A percentile compares a stretch with the other conserved stretches of the same genome.
Evolutionary conservation across 2,888 invertebrate species (phyloP).

Genomic region (Hylaea fasciaria): DNA sequence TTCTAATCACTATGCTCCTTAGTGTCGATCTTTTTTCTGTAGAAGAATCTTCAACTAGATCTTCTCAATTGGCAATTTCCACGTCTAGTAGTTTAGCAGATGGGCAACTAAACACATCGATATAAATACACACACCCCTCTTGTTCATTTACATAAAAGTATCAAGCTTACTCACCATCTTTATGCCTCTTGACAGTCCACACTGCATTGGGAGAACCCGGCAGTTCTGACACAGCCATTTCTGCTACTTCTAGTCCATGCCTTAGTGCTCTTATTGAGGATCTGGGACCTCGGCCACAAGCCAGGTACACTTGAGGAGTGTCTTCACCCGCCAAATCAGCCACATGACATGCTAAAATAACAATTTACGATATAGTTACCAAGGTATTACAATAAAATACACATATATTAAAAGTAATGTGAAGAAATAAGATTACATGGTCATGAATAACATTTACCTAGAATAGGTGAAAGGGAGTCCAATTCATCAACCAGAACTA

Average conservation of each 20-base stretch:
- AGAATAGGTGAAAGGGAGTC: slow-evolving; percentile 97
- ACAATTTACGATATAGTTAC: no score
- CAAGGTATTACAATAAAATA: no score
- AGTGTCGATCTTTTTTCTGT: slow-evolving; percentile 7
- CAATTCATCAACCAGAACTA: slow-evolving; percentile 98
- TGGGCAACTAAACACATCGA: background rate
- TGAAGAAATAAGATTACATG: background rate
- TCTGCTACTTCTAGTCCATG: slow-evolving; percentile 99
- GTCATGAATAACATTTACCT: slow-evolving; percentile 72
- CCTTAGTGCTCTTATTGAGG: slow-evolving; percentile 95
- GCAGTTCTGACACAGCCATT: slow-evolving; percentile 99
- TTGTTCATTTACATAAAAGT: slow-evolving; percentile 8
- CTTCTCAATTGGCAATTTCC: no score
- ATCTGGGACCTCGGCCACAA: slow-evolving; percentile 98
- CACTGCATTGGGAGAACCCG: slow-evolving; percentile 99
- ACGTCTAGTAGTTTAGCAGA: no score
- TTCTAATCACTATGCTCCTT: slow-evolving; percentile 80
- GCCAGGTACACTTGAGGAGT: slow-evolving; percentile 98
- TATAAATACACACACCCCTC: background rate
- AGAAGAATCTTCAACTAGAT: no score
- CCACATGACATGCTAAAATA: slow-evolving; percentile 90
- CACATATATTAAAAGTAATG: no score
- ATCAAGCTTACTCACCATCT: slow-evolving; percentile 91
- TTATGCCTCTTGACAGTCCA: slow-evolving; percentile 99
- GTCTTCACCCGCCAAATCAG: slow-evolving; percentile 98